A percentile compares a stretch with the other conserved stretches of the same genome.
Conservation (phyloP, 2,888 invertebrate species). For the Muschampia plurimacula region DNA sequence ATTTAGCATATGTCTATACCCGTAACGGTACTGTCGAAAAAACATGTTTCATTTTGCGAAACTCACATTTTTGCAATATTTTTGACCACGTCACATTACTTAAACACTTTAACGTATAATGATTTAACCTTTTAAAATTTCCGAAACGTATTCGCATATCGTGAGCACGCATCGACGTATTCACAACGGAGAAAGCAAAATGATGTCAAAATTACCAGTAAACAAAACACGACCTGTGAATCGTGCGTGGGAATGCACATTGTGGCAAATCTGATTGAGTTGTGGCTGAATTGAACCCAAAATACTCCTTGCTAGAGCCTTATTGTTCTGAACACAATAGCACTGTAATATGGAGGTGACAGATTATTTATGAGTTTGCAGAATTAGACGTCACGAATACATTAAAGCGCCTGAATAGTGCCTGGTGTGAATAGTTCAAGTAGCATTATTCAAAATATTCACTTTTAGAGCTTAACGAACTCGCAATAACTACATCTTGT, state of each 20-base stretch:
- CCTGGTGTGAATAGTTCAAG: constrained; percentile 46
- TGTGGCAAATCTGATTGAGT: constrained; percentile 36
- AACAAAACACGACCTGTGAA: constrained; percentile 39
- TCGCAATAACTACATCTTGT: constrained; percentile 12
- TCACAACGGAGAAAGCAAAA: constrained; percentile 36
- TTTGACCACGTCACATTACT: constrained; percentile 20
- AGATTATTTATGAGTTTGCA: constrained; percentile 52
- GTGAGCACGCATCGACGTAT: constrained; percentile 38
- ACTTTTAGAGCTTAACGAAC: constrained; percentile 17
- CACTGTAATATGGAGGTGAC: constrained; percentile 51
- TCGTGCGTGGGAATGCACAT: constrained; percentile 38
- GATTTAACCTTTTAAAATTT: constrained; percentile 31
- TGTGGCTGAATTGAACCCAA: constrained; percentile 32
- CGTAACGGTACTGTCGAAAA: not conserved
- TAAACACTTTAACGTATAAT: constrained; percentile 11
- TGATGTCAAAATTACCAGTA: constrained; percentile 40
- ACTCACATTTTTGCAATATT: constrained; percentile 13
- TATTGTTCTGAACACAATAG: constrained; percentile 50
- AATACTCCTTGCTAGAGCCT: constrained; percentile 35
- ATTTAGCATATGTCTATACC: not conserved
- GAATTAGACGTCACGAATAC: constrained; percentile 50
- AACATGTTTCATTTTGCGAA: constrained; percentile 22
- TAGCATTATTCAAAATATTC: constrained; percentile 38
- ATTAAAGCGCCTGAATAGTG: constrained; percentile 49
- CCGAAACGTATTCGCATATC: constrained; percentile 26